Conservation (phyloP, 1,140 invertebrate species). For the Dinothrombium tinctorium region DNA sequence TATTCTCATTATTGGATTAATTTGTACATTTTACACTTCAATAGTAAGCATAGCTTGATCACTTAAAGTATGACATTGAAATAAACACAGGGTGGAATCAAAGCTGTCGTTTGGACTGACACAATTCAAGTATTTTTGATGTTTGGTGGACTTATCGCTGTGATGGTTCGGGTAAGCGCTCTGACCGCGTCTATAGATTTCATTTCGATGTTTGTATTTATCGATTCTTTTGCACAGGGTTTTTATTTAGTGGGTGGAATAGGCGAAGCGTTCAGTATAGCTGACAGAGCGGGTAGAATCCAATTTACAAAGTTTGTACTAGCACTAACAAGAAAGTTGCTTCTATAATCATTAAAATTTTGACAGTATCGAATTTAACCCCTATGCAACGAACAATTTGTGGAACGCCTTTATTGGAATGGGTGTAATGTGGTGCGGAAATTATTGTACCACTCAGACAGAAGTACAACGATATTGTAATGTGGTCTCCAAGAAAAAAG, state of each 20-base stretch:
- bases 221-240: constrained; percentile 8
- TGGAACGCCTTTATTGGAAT: constrained; percentile 51
- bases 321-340: neutral
- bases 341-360: constrained; percentile 13
- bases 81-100: constrained; percentile 24
- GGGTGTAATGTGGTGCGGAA: constrained; percentile 29
- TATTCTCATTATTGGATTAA: constrained; percentile 22
- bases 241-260: constrained; percentile 19
- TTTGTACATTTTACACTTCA: constrained; percentile 29
- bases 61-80: neutral
- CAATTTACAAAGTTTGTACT: constrained; percentile 16
- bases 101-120: constrained; percentile 28
- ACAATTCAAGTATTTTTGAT: constrained; percentile 25
- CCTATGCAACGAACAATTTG: constrained; percentile 50
- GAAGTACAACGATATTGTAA: constrained; percentile 20
- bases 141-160: constrained; percentile 18
- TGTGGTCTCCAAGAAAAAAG: constrained; percentile 15
- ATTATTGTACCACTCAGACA: constrained; percentile 19
- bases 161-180: constrained; percentile 11
- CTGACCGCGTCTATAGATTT: neutral
- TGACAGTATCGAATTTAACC: constrained; percentile 45
- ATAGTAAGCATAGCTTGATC: constrained; percentile 19
- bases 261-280: constrained; percentile 14
- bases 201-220: neutral
- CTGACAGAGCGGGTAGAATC: constrained; percentile 11